Base-by-base conservation (phyloP, 2,113 vertebrate species). In the Petrocephalus zakoni region DNA sequence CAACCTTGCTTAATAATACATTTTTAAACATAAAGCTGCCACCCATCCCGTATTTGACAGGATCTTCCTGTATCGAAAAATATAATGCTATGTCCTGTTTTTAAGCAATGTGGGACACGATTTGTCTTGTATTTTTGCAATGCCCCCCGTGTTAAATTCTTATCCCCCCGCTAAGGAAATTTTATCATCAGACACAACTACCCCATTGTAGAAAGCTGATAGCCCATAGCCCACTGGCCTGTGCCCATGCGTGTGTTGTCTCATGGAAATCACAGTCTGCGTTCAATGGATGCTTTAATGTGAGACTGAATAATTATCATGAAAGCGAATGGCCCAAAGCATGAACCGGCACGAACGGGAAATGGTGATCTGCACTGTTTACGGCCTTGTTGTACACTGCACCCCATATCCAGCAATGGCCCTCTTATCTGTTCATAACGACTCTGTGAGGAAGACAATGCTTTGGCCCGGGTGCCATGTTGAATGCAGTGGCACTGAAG, bases 401-500 rank as follows among this genome's bases (percentile, higher is more conserved):
- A 5, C 29, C 13, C 68, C 29, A 1, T 75, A 75, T 75, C 3
- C 25, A 47, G 55, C 21, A 11, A 17, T 37, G 42, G 5, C 15
- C 37, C 68, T 75, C 37, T 37, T 81, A 34, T 82, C 75, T 51
- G 19, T 75, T 11, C 53, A 53, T 6, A 49, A 82, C 25, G 11
- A 87, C 22, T 4, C 11, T 42, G 46, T 5, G 34, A 88, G 52
- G 15, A 53, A 42, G 88, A 81, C 19, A 22, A n/a, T 42, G 7
- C 15, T 21, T 0, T 13, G 22, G 42, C 34, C 64, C 49, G 37
- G 29, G 25, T 13, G 11, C 53, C 5, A 82, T 85, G 34, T 49
- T 42, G 88, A 56, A 75, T 25, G 52, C 88, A 90, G 87, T 82
- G 90, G 89, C 87, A 88, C 58, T 5, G 61, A 84, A 81, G 46